phyloP scores from a whole-genome alignment of 2,888 invertebrate genomes.

The Nomada hirtipes region DNA sequence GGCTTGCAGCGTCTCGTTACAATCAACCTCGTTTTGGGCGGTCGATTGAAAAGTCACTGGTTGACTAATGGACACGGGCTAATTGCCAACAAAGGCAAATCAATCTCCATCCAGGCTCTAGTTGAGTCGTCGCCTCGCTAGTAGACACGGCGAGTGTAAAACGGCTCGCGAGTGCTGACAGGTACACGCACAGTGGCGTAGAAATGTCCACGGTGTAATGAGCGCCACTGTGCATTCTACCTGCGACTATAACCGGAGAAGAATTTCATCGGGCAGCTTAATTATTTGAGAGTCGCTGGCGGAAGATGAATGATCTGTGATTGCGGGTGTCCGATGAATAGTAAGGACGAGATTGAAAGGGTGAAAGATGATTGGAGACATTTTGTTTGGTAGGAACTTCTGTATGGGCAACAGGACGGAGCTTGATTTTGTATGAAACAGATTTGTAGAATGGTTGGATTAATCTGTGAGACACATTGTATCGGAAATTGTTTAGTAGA shows the following conservation, averaged over 20 bases:
- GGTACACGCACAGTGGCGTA: slow-evolving; percentile 64
- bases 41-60: slow-evolving; percentile 80
- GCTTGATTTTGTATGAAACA: too few species aligned
- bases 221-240: neutral
- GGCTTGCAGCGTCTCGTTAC: slow-evolving; percentile 51
- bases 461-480: too few species aligned
- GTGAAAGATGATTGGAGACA: neutral
- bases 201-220: neutral
- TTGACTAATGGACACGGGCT: slow-evolving; percentile 79
- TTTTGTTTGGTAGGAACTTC: neutral
- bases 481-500: too few species aligned
- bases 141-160: slow-evolving; percentile 70
- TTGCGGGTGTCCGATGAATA: neutral
- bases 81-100: slow-evolving; percentile 81
- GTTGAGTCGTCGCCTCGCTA: slow-evolving; percentile 75
- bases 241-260: neutral
- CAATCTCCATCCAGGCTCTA: slow-evolving; percentile 76
- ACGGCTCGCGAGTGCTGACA: slow-evolving; percentile 70
- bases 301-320: slow-evolving; percentile 15
- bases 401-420: too few species aligned
- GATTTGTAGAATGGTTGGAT: too few species aligned
- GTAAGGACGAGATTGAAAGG: neutral
- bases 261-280: slow-evolving; percentile 9
- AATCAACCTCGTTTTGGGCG: slow-evolving; percentile 72
- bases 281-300: neutral